Base-by-base conservation (phyloP, 2,113 vertebrate genomes). In the Gambusia holbrooki region DNA sequence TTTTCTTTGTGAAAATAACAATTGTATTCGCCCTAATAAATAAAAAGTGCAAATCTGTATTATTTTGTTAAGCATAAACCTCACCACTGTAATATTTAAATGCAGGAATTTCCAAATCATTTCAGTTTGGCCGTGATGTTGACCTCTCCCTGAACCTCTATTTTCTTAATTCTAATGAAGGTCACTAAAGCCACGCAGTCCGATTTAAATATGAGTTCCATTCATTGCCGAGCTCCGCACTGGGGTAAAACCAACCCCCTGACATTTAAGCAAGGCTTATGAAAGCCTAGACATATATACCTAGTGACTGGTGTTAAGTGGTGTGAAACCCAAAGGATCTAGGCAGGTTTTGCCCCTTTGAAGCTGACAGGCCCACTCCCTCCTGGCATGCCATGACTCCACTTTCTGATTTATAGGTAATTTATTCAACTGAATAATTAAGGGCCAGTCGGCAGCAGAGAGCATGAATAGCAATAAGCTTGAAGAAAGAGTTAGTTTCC, bases 381-480 rank as follows among this genome's bases (percentile, higher is more conserved):
- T 90, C 78, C 83, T 91, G 92, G 89, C 89, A 91, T 15, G 74
- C 88, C 86, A 73, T 87, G 88, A 92, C 91, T 93, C 88, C 88
- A 80, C 88, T 93, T 83, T 90, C 86, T 87, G 89, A 89, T 89
- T 88, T 91, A 89, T 90, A 89, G 88, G 89, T 93, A 92, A 93
- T 93, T 93, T 93, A 93, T 93, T 89, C 92, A 81, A 62, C 77
- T 93, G 92, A 91, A 93, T 93, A 93, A 93, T 92, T 91, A 93
- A 91, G 89, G 89, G 69, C 76, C 78, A 84, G 90, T 90, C 74
- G n/a, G 80, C 79, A 85, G 86, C 80, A 87, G 90, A 84, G 84
- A 86, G 84, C 77, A 89, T 89, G 92, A 90, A 92, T 92, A 92
- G 88, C 87, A 92, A 92, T 92, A 90, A 89, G 90, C 51, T 82